Conservation (phyloP, 2,113 vertebrate genomes). For the Caretta caretta region DNA sequence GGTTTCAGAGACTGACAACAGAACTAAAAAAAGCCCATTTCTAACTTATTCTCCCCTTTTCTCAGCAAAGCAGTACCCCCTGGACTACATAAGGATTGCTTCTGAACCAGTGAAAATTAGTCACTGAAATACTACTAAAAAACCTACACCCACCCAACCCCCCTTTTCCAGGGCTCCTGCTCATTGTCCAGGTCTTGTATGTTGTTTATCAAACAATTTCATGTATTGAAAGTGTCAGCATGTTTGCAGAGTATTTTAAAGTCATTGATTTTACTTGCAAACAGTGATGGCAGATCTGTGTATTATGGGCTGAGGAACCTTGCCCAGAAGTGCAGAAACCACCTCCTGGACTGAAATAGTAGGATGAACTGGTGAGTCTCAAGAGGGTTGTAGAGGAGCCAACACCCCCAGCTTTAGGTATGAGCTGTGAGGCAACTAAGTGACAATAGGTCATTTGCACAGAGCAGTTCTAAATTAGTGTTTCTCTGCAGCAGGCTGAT, state of each 20-base stretch:
- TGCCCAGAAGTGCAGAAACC: not conserved
- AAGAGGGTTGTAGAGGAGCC: not conserved
- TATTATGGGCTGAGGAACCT: not conserved
- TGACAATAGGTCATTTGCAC: not conserved
- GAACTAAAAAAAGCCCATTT: not conserved
- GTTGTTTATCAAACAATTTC: fast-evolving
- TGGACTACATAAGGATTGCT: not conserved
- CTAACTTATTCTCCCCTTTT: not conserved
- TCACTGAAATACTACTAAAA: not conserved
- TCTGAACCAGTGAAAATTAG: not conserved
- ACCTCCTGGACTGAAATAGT: not conserved
- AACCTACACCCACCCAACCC: not conserved
- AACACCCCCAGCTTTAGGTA: not conserved
- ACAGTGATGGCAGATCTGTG: not conserved
- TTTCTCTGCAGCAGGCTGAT: not conserved
- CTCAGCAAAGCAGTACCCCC: not conserved
- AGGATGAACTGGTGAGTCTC: fast-evolving
- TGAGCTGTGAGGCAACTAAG: not conserved
- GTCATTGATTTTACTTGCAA: not conserved
- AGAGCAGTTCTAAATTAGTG: not conserved
- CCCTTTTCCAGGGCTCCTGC: not conserved
- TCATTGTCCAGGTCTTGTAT: not conserved
- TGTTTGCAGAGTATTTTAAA: fast-evolving
- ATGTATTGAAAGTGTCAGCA: not conserved
- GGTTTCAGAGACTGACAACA: not conserved